phyloP scores from a whole-genome alignment of 2,797 vertebrate species.

The Merluccius polli region DNA sequence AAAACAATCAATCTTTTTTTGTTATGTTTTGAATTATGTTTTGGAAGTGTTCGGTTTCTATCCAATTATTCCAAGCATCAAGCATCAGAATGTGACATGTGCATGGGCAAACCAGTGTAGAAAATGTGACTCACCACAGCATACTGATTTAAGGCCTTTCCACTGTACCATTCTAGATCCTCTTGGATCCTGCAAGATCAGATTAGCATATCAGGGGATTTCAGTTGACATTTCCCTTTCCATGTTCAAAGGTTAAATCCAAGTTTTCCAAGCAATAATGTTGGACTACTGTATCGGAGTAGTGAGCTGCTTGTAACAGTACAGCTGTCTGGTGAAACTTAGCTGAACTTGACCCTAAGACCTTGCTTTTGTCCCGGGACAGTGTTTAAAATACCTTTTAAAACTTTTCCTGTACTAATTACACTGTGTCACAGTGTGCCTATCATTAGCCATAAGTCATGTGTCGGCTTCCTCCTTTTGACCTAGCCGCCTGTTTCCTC shows the following conservation, averaged over 20 bases:
- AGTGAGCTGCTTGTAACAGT: slow-evolving; percentile 6
- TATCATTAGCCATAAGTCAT: slow-evolving; percentile 26
- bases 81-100: neutral
- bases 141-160: slow-evolving; percentile 77
- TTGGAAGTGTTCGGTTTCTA: neutral
- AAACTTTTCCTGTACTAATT: slow-evolving; percentile 13
- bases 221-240: neutral
- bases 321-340: neutral
- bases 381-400: slow-evolving; percentile 23
- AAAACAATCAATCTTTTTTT: neutral
- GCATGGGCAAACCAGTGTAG: neutral
- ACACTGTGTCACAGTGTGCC: slow-evolving; percentile 14
- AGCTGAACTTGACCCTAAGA: slow-evolving; percentile 33
- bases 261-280: neutral
- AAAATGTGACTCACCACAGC: slow-evolving; percentile 78
- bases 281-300: neutral
- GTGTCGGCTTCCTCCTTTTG: slow-evolving; percentile 32
- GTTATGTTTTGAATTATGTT: neutral
- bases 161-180: slow-evolving; percentile 90
- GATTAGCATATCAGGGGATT: slow-evolving; percentile 11
- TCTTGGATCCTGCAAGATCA: slow-evolving; percentile 80
- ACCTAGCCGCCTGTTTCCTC: slow-evolving; percentile 20
- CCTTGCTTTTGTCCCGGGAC: slow-evolving; percentile 16
- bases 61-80: too few relatives aligned
- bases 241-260: neutral